Conservation (phyloP, 2,888 invertebrate species). For the Drosophila mercatorum region DNA sequence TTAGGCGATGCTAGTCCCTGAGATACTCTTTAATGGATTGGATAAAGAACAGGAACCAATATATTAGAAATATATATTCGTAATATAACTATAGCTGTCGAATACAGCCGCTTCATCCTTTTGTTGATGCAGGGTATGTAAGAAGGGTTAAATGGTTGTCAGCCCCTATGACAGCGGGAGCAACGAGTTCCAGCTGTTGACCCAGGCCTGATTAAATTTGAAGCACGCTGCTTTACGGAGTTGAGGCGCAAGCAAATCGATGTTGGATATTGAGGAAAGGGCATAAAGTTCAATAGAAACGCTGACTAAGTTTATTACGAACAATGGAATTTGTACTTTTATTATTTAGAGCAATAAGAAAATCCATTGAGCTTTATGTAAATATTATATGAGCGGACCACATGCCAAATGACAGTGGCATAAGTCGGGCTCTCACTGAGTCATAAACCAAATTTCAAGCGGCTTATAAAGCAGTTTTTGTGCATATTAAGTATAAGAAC, state of each 20-base stretch:
- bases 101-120: background rate
- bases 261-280: slow-evolving; percentile 20
- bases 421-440: background rate
- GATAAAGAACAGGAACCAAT: background rate
- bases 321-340: slow-evolving; percentile 1
- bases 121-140: slow-evolving; percentile 22
- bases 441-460: background rate
- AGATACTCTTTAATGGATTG: background rate
- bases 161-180: slow-evolving; percentile 25
- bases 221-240: slow-evolving; percentile 36
- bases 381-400: slow-evolving; percentile 6
- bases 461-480: background rate
- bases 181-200: slow-evolving; percentile 48
- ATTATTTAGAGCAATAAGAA: slow-evolving; percentile 6
- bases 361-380: slow-evolving; percentile 5
- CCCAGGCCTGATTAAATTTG: slow-evolving; percentile 61
- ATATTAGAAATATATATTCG: background rate
- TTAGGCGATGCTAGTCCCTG: background rate
- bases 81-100: background rate
- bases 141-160: slow-evolving; percentile 40
- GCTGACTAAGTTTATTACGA: slow-evolving; percentile 50
- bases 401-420: background rate
- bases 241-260: slow-evolving; percentile 33
- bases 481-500: background rate
- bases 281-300: slow-evolving; percentile 39